Percentiles rank a stretch among this genome's conserved stretches.
Evolutionary conservation across 2,113 vertebrate species (phyloP).

Genomic region (Neodontobutis hainanensis): DNA sequence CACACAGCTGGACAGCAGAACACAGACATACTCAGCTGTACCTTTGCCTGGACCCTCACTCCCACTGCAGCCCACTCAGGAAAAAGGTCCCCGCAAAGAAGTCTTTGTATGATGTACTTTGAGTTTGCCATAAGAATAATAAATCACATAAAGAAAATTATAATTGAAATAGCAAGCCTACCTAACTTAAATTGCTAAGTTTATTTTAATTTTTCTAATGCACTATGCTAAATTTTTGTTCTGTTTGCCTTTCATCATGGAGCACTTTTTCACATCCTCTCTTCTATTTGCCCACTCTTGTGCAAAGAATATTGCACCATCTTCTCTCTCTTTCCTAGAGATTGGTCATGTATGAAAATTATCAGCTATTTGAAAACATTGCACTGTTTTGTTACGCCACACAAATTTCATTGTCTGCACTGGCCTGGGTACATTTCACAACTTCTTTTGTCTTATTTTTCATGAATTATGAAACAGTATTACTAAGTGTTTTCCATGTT

Average conservation of each 20-base stretch:
- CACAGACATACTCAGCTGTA: slow-evolving; percentile 9
- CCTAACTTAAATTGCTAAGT: background rate
- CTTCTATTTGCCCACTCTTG: slow-evolving; percentile 41
- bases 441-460: background rate
- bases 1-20: slow-evolving; percentile 34
- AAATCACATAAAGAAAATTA: slow-evolving; percentile 1
- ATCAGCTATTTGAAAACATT: slow-evolving; percentile 23
- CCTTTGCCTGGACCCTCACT: slow-evolving; percentile 39
- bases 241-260: slow-evolving; percentile 47
- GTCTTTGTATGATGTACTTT: slow-evolving; percentile 66
- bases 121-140: slow-evolving; percentile 23
- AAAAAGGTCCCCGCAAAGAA: slow-evolving; percentile 56
- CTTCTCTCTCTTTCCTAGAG: slow-evolving; percentile 9
- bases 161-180: no score
- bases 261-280: slow-evolving; percentile 29
- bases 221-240: background rate
- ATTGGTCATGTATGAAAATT: slow-evolving; percentile 17
- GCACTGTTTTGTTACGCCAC: background rate
- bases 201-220: slow-evolving; percentile 10
- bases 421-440: background rate
- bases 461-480: background rate
- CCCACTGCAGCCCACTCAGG: slow-evolving; percentile 46
- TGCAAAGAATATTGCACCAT: slow-evolving; percentile 41
- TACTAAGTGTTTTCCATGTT: background rate
- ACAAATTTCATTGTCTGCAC: background rate